Evolutionary conservation across 2,113 vertebrate species (phyloP), one percentile per base, ranked within the genome.

Genomic region (Laticauda laticaudata): DNA sequence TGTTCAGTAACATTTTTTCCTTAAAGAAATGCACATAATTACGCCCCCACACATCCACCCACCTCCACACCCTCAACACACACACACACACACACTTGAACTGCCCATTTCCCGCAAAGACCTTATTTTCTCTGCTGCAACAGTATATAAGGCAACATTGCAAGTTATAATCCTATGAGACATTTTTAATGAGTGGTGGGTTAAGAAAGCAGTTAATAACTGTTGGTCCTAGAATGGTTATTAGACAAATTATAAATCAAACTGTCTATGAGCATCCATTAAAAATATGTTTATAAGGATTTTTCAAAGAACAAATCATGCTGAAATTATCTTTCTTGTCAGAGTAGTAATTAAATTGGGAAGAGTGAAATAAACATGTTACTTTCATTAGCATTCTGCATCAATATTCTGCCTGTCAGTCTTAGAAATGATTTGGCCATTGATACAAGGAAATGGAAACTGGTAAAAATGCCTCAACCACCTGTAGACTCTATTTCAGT

Each of bases 261-360:
- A 26, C 34, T 24, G 15, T 57, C 48, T 89, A 54, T 48, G 61
- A 89, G 26, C 24, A 89, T 56, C 75, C 21, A 39, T 89, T 89
- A 12, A 43, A 86, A 87, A 14, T 4, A 26, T 75, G 8, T 4
- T 69, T 43, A 88, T 39, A 92, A 34, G 51, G 45, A 69, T 69
- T 89, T 89, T 26, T n/a, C 81, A 89, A 81, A 89, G 61, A n/a
- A 55, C 51, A 92, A 92, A 89, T 89, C 12, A 75, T 48, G n/a
- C 23, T 24, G 39, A 69, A 75, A 55, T 34, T 14, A 43, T 24
- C 11, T 81, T 54, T 23, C n/a, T 89, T 89, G 69, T 45, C 34
- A 56, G 64, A 21, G 53, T 56, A 91, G n/a, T 29, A 87, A 88
- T 54, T n/a, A 55, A 34, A 87, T 48, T 29, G 11, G 56, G 48